Evolutionary conservation across 1,140 invertebrate species (phyloP).

Genomic region (Meteorus sp.): DNA sequence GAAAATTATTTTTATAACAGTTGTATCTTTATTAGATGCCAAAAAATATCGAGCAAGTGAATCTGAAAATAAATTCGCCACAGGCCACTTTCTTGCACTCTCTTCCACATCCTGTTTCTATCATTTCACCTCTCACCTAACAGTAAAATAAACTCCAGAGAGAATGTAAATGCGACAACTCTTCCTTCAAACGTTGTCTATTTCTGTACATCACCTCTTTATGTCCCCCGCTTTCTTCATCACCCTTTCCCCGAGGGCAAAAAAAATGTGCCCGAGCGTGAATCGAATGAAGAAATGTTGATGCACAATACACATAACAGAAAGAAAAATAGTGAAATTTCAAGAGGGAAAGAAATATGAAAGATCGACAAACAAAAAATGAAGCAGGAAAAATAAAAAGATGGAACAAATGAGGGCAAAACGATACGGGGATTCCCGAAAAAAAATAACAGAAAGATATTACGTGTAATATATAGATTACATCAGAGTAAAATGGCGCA

Average conservation of each 20-base stretch:
- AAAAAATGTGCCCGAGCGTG: not conserved
- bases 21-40: not conserved
- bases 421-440: not conserved
- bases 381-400: not conserved
- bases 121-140: not conserved
- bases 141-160: constrained; percentile 10
- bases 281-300: not conserved
- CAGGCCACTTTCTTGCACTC: not conserved
- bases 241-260: not conserved
- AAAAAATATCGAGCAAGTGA: not conserved
- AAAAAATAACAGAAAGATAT: too few species aligned
- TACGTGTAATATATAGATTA: too few species aligned
- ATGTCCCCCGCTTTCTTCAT: not conserved
- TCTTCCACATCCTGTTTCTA: too few species aligned
- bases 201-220: not conserved
- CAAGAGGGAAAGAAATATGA: not conserved
- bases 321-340: too few species aligned
- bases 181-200: constrained; percentile 12
- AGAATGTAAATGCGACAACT: constrained; percentile 2
- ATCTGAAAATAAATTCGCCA: constrained; percentile 10
- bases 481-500: too few species aligned
- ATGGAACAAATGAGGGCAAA: constrained; percentile 6
- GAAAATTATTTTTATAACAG: not conserved
- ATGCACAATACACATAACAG: not conserved
- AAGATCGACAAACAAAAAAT: not conserved